Percentiles rank a stretch among this genome's conserved stretches.
Conservation (phyloP, 2,888 invertebrate genomes). For the Blastobasis lacticolella region DNA sequence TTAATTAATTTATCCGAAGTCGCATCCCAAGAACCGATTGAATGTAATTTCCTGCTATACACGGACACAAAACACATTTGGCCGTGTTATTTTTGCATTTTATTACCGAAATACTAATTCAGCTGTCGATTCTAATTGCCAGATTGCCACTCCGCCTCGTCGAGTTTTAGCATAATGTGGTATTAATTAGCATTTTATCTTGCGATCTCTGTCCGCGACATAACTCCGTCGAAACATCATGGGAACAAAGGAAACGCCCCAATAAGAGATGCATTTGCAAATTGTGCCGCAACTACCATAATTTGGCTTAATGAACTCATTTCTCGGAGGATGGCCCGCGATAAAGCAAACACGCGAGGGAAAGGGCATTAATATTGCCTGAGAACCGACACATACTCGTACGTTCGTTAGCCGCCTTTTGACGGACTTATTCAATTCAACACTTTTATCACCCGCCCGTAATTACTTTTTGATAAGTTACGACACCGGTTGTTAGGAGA, state of each 20-base stretch:
- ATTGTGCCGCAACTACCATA: constrained; percentile 46
- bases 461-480: constrained; percentile 9
- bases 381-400: constrained; percentile 24
- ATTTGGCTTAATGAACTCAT: constrained; percentile 50
- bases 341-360: constrained; percentile 42
- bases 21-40: too few species aligned
- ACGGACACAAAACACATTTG: too few species aligned
- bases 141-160: neutral
- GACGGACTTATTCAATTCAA: constrained; percentile 16
- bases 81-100: too few species aligned
- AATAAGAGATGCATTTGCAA: constrained; percentile 44
- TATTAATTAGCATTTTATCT: constrained; percentile 2
- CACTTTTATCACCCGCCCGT: constrained; percentile 12
- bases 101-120: too few species aligned
- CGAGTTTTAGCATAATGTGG: constrained; percentile 1
- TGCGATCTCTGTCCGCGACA: constrained; percentile 10
- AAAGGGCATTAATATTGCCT: constrained; percentile 20
- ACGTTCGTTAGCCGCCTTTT: constrained; percentile 22
- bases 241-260: constrained; percentile 30
- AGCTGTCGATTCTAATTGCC: neutral
- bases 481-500: constrained; percentile 9
- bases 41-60: too few species aligned
- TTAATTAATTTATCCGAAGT: too few species aligned
- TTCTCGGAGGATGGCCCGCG: constrained; percentile 30
- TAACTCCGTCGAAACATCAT: constrained; percentile 9